A percentile compares a stretch with the other conserved stretches of the same genome.
These are phyloP conservation scores for Gryon sp. DNA, from an alignment of 1,140 invertebrate genomes.

Conservation along the genomic window DNA sequence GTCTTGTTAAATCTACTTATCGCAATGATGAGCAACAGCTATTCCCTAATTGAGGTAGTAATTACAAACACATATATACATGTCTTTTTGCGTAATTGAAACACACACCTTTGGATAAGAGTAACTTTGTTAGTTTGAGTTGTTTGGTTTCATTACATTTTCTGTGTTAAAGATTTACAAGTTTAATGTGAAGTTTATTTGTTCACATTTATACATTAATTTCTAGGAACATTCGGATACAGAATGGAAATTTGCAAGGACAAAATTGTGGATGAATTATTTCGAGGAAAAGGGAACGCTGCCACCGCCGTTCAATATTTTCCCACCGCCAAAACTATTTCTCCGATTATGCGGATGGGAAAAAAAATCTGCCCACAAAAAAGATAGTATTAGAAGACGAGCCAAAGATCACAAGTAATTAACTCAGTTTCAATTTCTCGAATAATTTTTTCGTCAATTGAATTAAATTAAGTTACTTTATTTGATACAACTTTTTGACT, in stretches of 20 bases:
- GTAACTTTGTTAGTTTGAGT: neutral
- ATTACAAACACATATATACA: slow-evolving; percentile 1
- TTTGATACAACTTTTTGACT: no score
- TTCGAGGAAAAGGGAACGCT: slow-evolving; percentile 92
- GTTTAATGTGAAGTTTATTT: no score
- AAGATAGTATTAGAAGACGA: slow-evolving; percentile 81
- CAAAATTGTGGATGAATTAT: slow-evolving; percentile 93
- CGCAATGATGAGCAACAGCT: slow-evolving; percentile 95
- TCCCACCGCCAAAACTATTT: slow-evolving; percentile 86
- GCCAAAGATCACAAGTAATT: slow-evolving; percentile 73
- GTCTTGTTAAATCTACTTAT: slow-evolving; percentile 92
- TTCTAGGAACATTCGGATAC: slow-evolving; percentile 89
- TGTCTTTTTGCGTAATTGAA: neutral
- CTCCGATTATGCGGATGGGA: slow-evolving; percentile 83
- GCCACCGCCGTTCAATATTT: slow-evolving; percentile 91
- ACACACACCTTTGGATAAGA: neutral
- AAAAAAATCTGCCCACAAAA: slow-evolving; percentile 83
- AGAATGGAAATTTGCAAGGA: slow-evolving; percentile 95
- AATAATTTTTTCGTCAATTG: no score
- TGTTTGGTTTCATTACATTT: no score
- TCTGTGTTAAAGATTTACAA: no score
- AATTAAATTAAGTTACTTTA: no score
- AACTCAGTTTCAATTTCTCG: neutral
- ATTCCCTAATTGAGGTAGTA: slow-evolving; percentile 87
- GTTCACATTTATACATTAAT: no score